phyloP scores from a whole-genome alignment of 2,888 invertebrate species.

The Ethmia dodecea region DNA sequence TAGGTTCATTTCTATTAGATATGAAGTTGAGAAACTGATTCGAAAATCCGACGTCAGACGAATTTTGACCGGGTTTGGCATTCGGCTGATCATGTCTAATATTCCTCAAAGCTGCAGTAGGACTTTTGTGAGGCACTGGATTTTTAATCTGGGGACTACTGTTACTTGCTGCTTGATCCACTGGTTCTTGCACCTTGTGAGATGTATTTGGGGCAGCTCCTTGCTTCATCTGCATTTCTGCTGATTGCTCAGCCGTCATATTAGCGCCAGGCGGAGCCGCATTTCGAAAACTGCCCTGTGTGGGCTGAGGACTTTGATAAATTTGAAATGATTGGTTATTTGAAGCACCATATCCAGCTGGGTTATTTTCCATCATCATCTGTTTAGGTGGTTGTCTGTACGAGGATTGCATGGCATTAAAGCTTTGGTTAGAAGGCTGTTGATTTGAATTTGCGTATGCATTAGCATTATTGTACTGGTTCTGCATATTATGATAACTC shows the following conservation, averaged over 20 bases:
- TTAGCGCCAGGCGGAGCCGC: conserved; percentile 30
- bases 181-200: conserved; percentile 30
- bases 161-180: conserved; percentile 38
- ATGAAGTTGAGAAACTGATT: conserved; percentile 70
- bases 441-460: conserved; percentile 39
- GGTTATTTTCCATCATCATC: conserved; percentile 36
- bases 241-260: conserved; percentile 30
- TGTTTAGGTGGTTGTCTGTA: conserved; percentile 56
- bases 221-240: conserved; percentile 40
- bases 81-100: conserved; percentile 66
- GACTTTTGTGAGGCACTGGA: conserved; percentile 46
- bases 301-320: conserved; percentile 61
- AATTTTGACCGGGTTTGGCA: conserved; percentile 53
- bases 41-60: conserved; percentile 68
- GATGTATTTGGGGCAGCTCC: conserved; percentile 29
- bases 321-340: conserved; percentile 56
- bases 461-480: conserved; percentile 49
- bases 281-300: conserved; percentile 46
- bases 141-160: conserved; percentile 38
- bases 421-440: conserved; percentile 45
- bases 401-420: conserved; percentile 49
- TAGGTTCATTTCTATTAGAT: conserved; percentile 70
- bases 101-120: conserved; percentile 59
- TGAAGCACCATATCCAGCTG: conserved; percentile 37
- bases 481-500: conserved; percentile 48